Base-by-base conservation (phyloP, 2,888 invertebrate genomes). In the Yponomeuta cagnagella region DNA sequence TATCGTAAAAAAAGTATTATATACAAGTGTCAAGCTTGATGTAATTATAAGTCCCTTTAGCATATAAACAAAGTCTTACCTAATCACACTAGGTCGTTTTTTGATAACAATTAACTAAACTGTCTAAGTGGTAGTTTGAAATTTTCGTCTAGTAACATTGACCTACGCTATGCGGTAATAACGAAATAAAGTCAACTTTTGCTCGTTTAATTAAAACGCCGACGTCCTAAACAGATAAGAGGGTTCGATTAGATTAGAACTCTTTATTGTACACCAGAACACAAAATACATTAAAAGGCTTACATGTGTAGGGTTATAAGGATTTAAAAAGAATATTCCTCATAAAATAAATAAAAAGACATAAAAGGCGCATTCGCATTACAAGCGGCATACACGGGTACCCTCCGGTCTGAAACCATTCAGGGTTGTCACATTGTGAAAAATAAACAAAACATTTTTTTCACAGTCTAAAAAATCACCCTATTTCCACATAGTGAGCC, bases 261-360 rank as follows among this genome's bases (percentile, higher is more conserved):
- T 23, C 23, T 23, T 23, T 23, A 23, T 23, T 23, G 23, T 23
- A 23, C 23, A 23, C 23, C 23, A 23, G 23, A 23, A 23, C 23
- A 23, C 23, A 23, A 23, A 23, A 23, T 23, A 23, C 23, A 23
- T 23, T 23, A 23, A 23, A 23, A 23, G 23, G 23, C 23, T 23
- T 23, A 23, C 23, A 23, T 23, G 0, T 23, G 23, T 23, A 23
- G 23, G 23, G 23, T 23, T 23, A 23, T 23, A 23, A 23, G 23
- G 23, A 23, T 78, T 80, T 73, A 79, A 83, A 82, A 77, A 85
- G 48, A 82, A 82, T 82, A 81, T 82, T 75, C 82, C 85, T 83
- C 79, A 76, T 73, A 73, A 77, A 79, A 64, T 64, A 77, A 83
- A 82, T 78, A 83, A 82, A 79, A 79, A 79, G 76, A 82, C 79